Conservation (phyloP, 2,888 invertebrate genomes). For the Protonemura montana region DNA sequence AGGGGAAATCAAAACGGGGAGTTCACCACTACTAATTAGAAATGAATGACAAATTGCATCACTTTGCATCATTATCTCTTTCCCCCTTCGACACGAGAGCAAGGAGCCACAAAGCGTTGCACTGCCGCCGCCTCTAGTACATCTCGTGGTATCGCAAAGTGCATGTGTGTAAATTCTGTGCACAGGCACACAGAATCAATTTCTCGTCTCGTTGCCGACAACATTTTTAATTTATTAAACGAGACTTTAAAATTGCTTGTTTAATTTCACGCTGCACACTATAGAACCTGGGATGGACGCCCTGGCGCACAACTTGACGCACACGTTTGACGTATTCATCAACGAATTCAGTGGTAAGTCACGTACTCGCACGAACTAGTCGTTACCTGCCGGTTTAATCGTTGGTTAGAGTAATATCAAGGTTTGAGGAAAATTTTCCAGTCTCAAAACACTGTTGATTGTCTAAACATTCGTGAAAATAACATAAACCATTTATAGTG, state of each 20-base stretch:
- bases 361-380: not conserved
- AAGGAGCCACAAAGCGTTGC: not conserved
- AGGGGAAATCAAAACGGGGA: not conserved
- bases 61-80: not conserved
- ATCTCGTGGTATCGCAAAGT: not conserved
- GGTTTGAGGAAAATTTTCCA: too few species aligned
- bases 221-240: not conserved
- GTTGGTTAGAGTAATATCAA: too few species aligned
- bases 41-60: not conserved
- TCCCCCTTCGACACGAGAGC: not conserved
- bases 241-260: not conserved
- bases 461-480: too few species aligned
- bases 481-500: too few species aligned
- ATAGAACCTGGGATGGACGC: slow-evolving; percentile 8
- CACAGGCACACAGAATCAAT: not conserved
- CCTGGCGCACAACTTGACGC: slow-evolving; percentile 21
- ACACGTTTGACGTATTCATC: slow-evolving; percentile 26
- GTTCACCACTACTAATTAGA: not conserved
- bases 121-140: not conserved
- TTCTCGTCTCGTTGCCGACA: not conserved
- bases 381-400: too few species aligned
- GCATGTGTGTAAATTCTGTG: not conserved
- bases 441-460: too few species aligned
- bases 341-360: slow-evolving; percentile 39
- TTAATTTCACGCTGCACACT: not conserved